phyloP scores from a whole-genome alignment of 2,888 invertebrate species.

The Podotricha telesiphe region DNA sequence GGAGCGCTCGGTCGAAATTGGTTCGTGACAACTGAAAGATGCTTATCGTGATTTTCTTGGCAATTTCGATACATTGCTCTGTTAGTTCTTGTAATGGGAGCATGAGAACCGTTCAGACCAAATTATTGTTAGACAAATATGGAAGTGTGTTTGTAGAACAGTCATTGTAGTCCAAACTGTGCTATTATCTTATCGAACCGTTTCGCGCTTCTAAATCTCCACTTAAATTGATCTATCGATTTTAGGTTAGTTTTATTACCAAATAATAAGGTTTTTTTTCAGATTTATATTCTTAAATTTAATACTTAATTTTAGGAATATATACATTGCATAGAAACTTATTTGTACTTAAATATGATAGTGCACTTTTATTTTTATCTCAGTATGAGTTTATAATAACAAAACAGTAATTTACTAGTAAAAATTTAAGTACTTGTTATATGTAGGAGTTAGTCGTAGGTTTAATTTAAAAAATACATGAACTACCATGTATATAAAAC shows the following conservation, averaged over 20 bases:
- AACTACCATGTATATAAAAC: no score
- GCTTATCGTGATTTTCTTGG: slow-evolving; percentile 82
- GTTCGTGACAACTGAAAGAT: slow-evolving; percentile 81
- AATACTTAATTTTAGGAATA: no score
- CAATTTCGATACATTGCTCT: slow-evolving; percentile 75
- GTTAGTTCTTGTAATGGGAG: slow-evolving; percentile 75
- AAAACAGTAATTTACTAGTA: no score
- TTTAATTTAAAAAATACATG: no score
- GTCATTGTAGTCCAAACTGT: slow-evolving; percentile 43
- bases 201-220: slow-evolving; percentile 23
- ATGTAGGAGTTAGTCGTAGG: no score
- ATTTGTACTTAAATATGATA: no score
- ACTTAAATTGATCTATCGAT: slow-evolving; percentile 18
- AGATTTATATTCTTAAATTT: no score
- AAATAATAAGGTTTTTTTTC: background rate
- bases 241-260: background rate
- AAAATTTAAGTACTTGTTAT: no score
- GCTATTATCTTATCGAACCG: slow-evolving; percentile 29
- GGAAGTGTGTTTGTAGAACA: slow-evolving; percentile 64
- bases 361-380: no score
- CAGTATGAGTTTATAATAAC: no score
- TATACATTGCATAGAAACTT: no score
- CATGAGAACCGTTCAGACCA: slow-evolving; percentile 76
- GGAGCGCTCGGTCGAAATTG: slow-evolving; percentile 78
- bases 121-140: slow-evolving; percentile 77